phyloP scores from a whole-genome alignment of 2,113 vertebrate species.

The Upupa epops region DNA sequence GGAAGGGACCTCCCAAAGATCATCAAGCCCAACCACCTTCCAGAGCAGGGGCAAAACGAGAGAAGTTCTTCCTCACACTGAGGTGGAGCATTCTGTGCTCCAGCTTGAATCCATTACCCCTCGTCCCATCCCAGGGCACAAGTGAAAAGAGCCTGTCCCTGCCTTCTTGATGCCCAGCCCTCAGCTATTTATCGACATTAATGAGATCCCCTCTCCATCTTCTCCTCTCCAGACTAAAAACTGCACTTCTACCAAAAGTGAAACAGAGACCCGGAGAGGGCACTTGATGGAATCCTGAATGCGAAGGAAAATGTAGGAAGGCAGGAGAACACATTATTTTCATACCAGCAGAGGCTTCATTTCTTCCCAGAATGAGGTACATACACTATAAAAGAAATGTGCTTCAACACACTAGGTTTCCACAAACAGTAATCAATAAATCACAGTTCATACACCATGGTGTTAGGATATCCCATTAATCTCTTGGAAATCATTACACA shows the following conservation, averaged over 20 bases:
- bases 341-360: background rate
- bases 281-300: background rate
- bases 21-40: no score
- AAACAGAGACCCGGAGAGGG: background rate
- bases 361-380: background rate
- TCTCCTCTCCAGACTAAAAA: no score
- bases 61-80: no score
- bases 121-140: no score
- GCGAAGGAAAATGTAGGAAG: background rate
- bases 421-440: background rate
- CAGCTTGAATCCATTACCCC: no score
- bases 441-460: background rate
- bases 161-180: no score
- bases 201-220: no score
- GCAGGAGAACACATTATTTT: background rate
- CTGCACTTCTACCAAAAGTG: background rate
- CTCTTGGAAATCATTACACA: background rate
- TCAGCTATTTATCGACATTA: no score
- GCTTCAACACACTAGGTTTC: background rate
- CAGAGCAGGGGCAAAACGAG: no score
- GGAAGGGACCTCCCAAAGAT: no score
- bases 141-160: no score
- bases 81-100: no score
- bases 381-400: background rate
- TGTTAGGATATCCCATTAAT: background rate